phyloP scores from a whole-genome alignment of 2,888 invertebrate species.

The Lepidochitona cinerea region DNA sequence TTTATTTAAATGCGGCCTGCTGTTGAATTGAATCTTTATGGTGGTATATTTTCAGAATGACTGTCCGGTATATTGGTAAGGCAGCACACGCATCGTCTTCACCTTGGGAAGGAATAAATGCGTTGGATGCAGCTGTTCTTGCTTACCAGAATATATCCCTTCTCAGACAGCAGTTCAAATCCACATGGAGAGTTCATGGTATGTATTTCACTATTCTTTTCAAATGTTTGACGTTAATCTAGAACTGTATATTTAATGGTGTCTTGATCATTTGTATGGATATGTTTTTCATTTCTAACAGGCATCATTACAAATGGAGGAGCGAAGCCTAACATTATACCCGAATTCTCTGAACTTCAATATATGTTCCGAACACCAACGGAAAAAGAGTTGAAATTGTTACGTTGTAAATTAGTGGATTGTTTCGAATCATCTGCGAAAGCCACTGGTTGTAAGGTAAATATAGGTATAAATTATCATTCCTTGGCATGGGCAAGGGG shows the following conservation, averaged over 20 bases:
- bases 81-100: constrained; percentile 52
- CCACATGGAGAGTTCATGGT: constrained; percentile 69
- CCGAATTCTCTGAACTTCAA: constrained; percentile 58
- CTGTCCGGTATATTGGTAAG: constrained; percentile 43
- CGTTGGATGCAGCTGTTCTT: constrained; percentile 70
- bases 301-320: constrained; percentile 60
- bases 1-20: too few relatives aligned
- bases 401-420: constrained; percentile 51
- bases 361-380: constrained; percentile 59
- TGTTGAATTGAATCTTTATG: too few relatives aligned
- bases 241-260: too few relatives aligned
- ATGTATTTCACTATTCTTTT: too few relatives aligned
- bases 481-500: too few relatives aligned
- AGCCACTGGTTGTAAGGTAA: constrained; percentile 59
- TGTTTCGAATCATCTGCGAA: constrained; percentile 64
- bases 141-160: constrained; percentile 66
- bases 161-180: constrained; percentile 69
- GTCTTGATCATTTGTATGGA: too few relatives aligned
- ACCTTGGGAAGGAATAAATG: constrained; percentile 69
- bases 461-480: too few relatives aligned
- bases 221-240: too few relatives aligned
- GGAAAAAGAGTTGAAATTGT: constrained; percentile 45
- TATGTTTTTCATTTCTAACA: too few relatives aligned
- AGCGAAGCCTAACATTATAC: constrained; percentile 57
- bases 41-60: constrained; percentile 46